phyloP scores from a whole-genome alignment of 2,888 invertebrate genomes.

The Andrena fulva region DNA sequence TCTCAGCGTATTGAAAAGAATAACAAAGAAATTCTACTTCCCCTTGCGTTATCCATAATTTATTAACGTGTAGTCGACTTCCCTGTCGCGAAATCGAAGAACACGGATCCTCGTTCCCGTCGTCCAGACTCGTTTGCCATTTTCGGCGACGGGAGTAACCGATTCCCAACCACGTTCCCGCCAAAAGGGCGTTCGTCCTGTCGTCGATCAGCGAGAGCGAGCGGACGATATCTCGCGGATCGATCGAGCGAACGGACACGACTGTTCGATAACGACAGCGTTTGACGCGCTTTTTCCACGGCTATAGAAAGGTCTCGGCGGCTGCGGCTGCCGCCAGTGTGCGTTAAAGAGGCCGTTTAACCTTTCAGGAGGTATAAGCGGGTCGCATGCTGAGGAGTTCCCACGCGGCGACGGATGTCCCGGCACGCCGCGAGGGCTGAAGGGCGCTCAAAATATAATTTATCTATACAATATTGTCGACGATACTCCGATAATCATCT shows the following conservation, averaged over 20 bases:
- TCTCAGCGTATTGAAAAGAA: too few relatives aligned
- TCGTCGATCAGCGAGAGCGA: conserved; percentile 39
- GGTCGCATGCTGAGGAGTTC: conserved; percentile 76
- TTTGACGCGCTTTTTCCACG: conserved; percentile 71
- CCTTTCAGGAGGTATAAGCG: conserved; percentile 74
- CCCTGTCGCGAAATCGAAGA: background rate
- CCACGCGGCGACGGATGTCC: conserved; percentile 75
- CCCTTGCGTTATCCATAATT: background rate
- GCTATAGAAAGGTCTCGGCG: conserved; percentile 72
- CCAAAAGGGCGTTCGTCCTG: conserved; percentile 34
- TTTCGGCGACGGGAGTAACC: background rate
- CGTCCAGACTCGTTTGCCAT: background rate
- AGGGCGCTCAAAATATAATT: conserved; percentile 45
- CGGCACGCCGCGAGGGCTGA: conserved; percentile 57
- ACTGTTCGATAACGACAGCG: conserved; percentile 69
- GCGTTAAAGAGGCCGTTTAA: conserved; percentile 80
- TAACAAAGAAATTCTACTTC: background rate
- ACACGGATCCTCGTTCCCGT: background rate
- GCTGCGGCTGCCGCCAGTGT: conserved; percentile 65
- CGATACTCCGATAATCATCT: conserved; percentile 1
- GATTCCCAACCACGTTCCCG: background rate
- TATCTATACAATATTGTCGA: conserved; percentile 15
- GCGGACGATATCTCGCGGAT: conserved; percentile 61
- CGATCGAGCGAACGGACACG: conserved; percentile 65
- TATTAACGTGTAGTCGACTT: background rate